Evolutionary conservation across 2,797 vertebrate species (phyloP).

Genomic region (Ficedula albicollis): DNA sequence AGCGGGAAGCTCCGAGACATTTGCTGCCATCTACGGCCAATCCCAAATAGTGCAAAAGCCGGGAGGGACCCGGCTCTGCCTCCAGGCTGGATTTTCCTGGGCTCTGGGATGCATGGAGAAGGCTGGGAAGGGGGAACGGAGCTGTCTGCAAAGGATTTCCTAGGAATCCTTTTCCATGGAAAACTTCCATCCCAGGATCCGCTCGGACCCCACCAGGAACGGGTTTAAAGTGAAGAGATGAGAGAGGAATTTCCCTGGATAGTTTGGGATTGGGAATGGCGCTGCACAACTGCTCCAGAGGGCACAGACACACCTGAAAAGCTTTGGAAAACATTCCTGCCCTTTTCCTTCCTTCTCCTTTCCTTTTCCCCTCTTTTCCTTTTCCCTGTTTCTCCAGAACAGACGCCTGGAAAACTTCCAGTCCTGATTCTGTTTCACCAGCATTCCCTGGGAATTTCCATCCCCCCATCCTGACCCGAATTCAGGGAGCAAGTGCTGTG

Average conservation of each 20-base stretch:
- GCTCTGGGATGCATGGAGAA: neutral
- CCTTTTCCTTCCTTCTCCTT: neutral
- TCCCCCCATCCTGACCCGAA: neutral
- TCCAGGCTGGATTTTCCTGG: neutral
- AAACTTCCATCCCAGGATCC: neutral
- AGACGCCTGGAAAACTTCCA: neutral
- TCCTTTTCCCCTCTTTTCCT: neutral
- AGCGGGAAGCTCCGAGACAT: constrained; percentile 10
- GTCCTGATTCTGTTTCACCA: neutral
- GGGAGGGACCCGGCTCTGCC: neutral
- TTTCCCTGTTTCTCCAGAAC: neutral
- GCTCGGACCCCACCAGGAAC: neutral
- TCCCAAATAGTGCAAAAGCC: constrained; percentile 32
- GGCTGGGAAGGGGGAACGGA: neutral
- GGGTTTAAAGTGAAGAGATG: neutral
- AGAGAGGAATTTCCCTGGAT: neutral
- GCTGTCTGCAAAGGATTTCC: neutral
- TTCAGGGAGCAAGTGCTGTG: fast-evolving
- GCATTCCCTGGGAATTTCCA: neutral
- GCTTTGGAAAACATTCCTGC: neutral
- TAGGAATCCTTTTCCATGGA: neutral
- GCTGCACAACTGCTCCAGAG: fast-evolving
- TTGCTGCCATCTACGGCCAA: constrained; percentile 65
- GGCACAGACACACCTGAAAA: neutral
- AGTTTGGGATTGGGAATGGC: neutral